Conservation (phyloP, 2,797 vertebrate genomes). For the Myotis vivesi region DNA sequence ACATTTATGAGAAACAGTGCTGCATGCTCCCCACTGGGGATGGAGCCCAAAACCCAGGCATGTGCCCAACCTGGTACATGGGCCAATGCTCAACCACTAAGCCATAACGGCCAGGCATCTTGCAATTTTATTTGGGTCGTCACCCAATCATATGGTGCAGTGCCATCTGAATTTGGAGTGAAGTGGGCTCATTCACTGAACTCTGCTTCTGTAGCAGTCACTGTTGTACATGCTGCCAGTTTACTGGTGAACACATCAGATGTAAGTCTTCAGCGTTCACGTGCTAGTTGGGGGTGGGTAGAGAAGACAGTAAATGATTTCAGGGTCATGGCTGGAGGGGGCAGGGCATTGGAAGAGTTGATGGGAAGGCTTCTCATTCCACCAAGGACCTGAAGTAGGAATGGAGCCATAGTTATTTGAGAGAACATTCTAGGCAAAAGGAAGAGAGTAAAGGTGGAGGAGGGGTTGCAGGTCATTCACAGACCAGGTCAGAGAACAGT, state of each 20-base stretch:
- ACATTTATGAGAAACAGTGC: no score
- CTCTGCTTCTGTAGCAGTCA: not conserved
- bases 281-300: not conserved
- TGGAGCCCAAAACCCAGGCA: no score
- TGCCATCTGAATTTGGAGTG: not conserved
- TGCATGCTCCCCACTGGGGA: no score
- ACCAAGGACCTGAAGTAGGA: not conserved
- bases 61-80: no score
- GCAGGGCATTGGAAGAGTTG: not conserved
- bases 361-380: not conserved
- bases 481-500: not conserved
- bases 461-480: fast-evolving
- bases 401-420: not conserved
- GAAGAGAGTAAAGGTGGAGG: not conserved
- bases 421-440: not conserved
- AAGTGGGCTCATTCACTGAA: not conserved
- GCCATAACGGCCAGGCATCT: no score
- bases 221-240: not conserved
- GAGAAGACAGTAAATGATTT: not conserved
- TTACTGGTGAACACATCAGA: no score
- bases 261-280: not conserved
- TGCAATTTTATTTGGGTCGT: not conserved
- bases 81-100: no score
- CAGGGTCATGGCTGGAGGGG: not conserved
- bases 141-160: not conserved